phyloP scores from a whole-genome alignment of 2,113 vertebrate genomes.

The Piprites chloris region DNA sequence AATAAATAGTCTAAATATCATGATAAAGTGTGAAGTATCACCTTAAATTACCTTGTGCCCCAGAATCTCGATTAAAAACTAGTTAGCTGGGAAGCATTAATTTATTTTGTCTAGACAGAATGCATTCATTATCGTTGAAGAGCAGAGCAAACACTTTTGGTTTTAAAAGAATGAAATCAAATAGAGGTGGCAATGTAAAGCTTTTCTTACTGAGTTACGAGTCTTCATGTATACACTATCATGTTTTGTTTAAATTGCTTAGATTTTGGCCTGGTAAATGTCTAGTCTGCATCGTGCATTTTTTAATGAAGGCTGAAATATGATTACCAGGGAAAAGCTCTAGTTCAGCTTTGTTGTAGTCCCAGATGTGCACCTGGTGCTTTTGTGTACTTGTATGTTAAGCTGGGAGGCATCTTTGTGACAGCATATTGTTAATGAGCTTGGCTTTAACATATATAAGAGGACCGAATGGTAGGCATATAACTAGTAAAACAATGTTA shows the following conservation, averaged over 20 bases:
- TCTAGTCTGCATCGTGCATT: conserved; percentile 48
- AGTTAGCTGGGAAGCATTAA: conserved; percentile 19
- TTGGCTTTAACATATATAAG: neutral
- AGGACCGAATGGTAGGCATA: neutral
- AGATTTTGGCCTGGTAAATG: conserved; percentile 62
- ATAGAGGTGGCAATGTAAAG: neutral
- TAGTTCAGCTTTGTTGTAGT: conserved; percentile 64
- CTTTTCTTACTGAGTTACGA: conserved; percentile 23
- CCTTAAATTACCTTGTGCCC: conserved; percentile 19
- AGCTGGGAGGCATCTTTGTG: conserved; percentile 36
- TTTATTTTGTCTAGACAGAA: conserved; percentile 34
- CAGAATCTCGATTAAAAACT: conserved; percentile 41
- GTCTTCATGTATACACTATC: neutral
- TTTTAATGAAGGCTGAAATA: conserved; percentile 74
- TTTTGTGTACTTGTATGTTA: conserved; percentile 55
- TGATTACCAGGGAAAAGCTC: conserved; percentile 58
- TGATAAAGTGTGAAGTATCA: neutral
- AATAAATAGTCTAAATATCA: conserved; percentile 9
- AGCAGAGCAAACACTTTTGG: neutral
- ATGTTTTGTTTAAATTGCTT: conserved; percentile 43
- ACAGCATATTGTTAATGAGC: conserved; percentile 49
- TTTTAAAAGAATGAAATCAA: conserved; percentile 25
- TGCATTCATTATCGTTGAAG: conserved; percentile 8
- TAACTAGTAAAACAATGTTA: conserved; percentile 23
- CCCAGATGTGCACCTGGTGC: conserved; percentile 81